A percentile compares a stretch with the other conserved stretches of the same genome.
Conservation (phyloP, 2,888 invertebrate species). For the Emmelina monodactyla region DNA sequence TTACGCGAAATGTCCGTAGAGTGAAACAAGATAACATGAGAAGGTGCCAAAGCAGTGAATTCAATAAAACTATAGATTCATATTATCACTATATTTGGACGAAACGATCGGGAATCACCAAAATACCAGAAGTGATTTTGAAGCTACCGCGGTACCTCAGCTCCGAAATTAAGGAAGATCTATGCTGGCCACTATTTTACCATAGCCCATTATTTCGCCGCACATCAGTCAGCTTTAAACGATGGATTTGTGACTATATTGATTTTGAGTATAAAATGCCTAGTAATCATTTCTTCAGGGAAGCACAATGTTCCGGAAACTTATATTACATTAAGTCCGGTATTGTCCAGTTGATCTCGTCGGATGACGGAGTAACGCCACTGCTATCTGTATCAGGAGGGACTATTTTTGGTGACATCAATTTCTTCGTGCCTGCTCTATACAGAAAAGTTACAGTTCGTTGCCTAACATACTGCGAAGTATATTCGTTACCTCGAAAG, state of each 20-base stretch:
- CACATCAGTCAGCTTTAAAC: conserved; percentile 28
- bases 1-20: too few relatives aligned
- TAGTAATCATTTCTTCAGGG: conserved; percentile 34
- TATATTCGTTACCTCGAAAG: conserved; percentile 24
- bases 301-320: conserved; percentile 24
- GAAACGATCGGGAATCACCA: not conserved
- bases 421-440: conserved; percentile 28
- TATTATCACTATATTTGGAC: not conserved
- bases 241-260: conserved; percentile 31
- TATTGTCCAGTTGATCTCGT: conserved; percentile 37
- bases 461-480: conserved; percentile 45
- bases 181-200: not conserved
- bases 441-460: conserved; percentile 26
- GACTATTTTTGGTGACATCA: conserved; percentile 41
- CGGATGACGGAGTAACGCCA: conserved; percentile 38
- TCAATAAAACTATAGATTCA: not conserved
- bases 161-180: not conserved
- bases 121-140: not conserved
- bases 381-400: conserved; percentile 39
- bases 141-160: not conserved
- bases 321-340: conserved; percentile 42
- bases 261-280: conserved; percentile 35
- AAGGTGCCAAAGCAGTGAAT: not conserved
- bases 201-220: not conserved
- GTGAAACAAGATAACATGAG: too few relatives aligned